Evolutionary conservation across 2,888 invertebrate genomes (phyloP).

Genomic region (Lepas anatifera): DNA sequence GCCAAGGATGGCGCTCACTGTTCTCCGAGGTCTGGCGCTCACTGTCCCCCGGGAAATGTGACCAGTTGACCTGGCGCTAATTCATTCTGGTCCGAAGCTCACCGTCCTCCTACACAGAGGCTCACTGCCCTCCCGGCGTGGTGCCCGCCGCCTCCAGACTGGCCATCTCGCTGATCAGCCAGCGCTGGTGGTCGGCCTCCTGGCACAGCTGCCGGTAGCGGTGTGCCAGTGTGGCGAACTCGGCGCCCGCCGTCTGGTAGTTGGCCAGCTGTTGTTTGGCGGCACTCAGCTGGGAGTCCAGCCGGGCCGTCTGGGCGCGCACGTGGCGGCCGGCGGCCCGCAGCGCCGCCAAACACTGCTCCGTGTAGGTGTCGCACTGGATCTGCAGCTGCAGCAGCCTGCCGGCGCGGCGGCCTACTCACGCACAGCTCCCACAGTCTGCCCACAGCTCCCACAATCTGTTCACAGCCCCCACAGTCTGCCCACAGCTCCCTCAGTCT

Average conservation of each 20-base stretch:
- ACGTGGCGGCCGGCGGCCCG: constrained; percentile 68
- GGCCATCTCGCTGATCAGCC: constrained; percentile 21
- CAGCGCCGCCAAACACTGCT: constrained; percentile 57
- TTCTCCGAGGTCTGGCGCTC: too few relatives aligned
- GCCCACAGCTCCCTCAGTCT: too few relatives aligned
- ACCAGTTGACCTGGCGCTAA: too few relatives aligned
- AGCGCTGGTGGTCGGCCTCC: constrained; percentile 41
- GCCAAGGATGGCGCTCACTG: too few relatives aligned
- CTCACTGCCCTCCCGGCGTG: too few relatives aligned
- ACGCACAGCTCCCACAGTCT: too few relatives aligned
- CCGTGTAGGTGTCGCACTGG: constrained; percentile 69
- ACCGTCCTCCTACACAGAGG: too few relatives aligned
- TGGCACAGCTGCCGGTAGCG: constrained; percentile 80
- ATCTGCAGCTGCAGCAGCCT: constrained; percentile 42
- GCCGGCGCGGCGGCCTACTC: background rate
- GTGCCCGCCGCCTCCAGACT: constrained; percentile 22
- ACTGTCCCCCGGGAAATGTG: too few relatives aligned
- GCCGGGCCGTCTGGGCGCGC: constrained; percentile 51
- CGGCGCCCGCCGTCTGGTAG: background rate
- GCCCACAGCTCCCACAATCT: too few relatives aligned
- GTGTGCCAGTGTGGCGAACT: constrained; percentile 32
- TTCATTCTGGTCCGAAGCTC: too few relatives aligned
- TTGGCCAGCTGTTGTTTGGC: constrained; percentile 1
- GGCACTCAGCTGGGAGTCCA: constrained; percentile 30
- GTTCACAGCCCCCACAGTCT: too few relatives aligned